Conservation (phyloP, 2,888 invertebrate genomes). For the Xylota segnis region DNA sequence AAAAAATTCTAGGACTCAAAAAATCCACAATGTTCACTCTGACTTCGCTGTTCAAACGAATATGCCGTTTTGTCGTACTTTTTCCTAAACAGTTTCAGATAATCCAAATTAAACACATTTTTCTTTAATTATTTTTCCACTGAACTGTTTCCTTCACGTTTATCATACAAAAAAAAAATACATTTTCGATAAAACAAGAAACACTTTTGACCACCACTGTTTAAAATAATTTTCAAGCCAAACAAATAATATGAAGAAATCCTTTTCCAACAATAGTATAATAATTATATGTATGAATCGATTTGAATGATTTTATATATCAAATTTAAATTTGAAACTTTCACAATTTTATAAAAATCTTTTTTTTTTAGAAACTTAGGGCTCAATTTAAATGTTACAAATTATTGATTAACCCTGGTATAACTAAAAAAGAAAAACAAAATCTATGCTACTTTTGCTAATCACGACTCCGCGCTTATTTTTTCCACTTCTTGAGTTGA, state of each 20-base stretch:
- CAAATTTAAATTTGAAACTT: conserved; percentile 48
- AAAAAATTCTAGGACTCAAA: no score
- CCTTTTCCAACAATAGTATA: conserved; percentile 45
- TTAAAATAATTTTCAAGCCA: conserved; percentile 47
- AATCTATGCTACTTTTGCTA: conserved; percentile 7
- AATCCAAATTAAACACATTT: background rate
- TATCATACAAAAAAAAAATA: background rate
- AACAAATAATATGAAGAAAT: conserved; percentile 42
- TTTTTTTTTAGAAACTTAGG: conserved; percentile 76
- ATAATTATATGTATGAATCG: conserved; percentile 28
- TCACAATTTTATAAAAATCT: conserved; percentile 15
- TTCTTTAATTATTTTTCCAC: background rate
- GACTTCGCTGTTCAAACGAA: no score
- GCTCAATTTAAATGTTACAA: conserved; percentile 79
- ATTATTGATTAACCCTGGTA: conserved; percentile 69
- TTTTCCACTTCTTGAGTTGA: background rate
- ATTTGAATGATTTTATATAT: conserved; percentile 38
- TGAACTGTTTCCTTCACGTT: conserved; percentile 29
- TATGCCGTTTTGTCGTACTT: no score
- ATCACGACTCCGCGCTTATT: background rate
- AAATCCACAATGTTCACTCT: no score
- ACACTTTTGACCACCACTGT: conserved; percentile 36
- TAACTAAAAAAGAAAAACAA: conserved; percentile 6
- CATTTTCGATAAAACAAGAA: background rate
- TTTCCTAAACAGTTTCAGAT: background rate